Evolutionary conservation across 35 echinoderm and acorn worm species (phyloP).

Genomic region (Anneissia japonica): DNA sequence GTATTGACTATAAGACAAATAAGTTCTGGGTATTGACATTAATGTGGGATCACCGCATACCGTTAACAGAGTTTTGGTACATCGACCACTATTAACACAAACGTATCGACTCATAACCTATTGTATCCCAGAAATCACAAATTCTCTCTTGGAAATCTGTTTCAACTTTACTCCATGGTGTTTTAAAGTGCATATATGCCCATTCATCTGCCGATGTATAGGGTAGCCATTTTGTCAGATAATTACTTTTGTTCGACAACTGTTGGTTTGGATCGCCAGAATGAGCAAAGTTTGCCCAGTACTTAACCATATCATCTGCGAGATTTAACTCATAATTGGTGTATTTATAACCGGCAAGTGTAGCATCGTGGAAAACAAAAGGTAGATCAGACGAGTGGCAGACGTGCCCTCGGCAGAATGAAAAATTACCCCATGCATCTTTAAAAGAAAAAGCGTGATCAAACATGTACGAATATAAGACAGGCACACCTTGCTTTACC

Average conservation of each 20-base stretch:
- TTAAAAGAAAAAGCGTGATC: constrained; percentile 42
- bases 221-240: neutral
- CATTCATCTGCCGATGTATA: neutral
- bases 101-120: neutral
- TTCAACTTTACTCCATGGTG: neutral
- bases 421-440: constrained; percentile 24
- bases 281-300: constrained; percentile 40
- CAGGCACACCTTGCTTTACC: neutral
- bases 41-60: too few species aligned
- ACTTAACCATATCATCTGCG: constrained; percentile 19
- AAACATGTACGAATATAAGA: constrained; percentile 47
- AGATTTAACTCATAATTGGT: constrained; percentile 10
- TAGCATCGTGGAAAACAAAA: constrained; percentile 32
- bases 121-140: constrained; percentile 9
- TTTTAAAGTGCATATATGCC: neutral
- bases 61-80: neutral
- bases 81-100: too few species aligned
- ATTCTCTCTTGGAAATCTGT: neutral
- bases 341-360: constrained; percentile 5
- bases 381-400: constrained; percentile 52
- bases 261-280: constrained; percentile 46
- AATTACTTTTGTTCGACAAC: neutral
- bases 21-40: too few species aligned
- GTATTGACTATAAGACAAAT: too few species aligned
- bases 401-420: constrained; percentile 3